Base-by-base conservation (phyloP, 2,888 invertebrate species). In the Leptogaster cylindrica region DNA sequence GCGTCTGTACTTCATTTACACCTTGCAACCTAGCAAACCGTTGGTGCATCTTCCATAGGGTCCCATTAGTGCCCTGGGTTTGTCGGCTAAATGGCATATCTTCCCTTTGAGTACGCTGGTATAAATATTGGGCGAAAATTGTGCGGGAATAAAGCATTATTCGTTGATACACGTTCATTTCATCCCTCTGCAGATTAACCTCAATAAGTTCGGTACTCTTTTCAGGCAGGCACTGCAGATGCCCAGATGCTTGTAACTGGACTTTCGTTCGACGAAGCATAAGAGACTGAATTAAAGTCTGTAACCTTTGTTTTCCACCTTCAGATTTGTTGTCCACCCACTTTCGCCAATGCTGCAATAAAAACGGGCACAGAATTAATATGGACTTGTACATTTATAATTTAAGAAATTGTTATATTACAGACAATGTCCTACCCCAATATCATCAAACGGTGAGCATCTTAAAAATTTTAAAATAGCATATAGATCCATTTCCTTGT, bases 361-460 rank as follows among this genome's bases (percentile, higher is more conserved):
- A 27, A 36, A 31, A 25, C 31, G n/a, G n/a, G n/a, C n/a, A n/a
- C n/a, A n/a, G n/a, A n/a, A n/a, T n/a, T n/a, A n/a, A n/a, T n/a
- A n/a, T 8, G 7, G 10, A 68, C 63, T 48, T 39, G 67, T 31
- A 68, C 14, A 52, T 27, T 27, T 44, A 27, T 63, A n/a, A n/a
- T 4, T 41, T 7, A 2, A 7, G n/a, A n/a, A n/a, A n/a, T n/a
- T n/a, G n/a, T n/a, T 31, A 31, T 31, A 31, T 7, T 31, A 31
- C 8, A 31, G 31, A 31, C 5, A 7, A 31, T 31, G 10, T 77
- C 82, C 82, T 74, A 87, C 87, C 8, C 81, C 82, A 44, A 92
- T 82, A 71, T 97, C 95, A 77, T 95, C 92, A 78, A 97, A 97
- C 0, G 97, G 97, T 5, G 89, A 84, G 76, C 93, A 92, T 10